Evolutionary conservation across 1,140 invertebrate genomes (phyloP).

Genomic region (Tetragnatha versicolor): DNA sequence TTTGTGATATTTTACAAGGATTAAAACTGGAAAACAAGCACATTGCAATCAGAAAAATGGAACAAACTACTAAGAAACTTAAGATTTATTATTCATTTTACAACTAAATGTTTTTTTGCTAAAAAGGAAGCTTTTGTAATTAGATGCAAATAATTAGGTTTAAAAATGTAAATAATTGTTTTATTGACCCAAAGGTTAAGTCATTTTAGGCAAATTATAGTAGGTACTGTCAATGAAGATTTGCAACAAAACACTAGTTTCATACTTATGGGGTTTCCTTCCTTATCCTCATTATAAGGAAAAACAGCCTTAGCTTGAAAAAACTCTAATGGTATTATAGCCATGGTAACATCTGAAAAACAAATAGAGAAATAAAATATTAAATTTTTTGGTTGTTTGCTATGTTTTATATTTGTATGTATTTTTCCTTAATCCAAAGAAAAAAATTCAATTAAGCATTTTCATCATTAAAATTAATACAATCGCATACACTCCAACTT

Average conservation of each 20-base stretch:
- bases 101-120: too few relatives aligned
- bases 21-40: slow-evolving; percentile 53
- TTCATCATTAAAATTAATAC: too few relatives aligned
- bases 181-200: too few relatives aligned
- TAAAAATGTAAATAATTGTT: too few relatives aligned
- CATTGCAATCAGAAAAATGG: background rate
- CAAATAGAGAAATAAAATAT: background rate
- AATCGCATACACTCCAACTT: too few relatives aligned
- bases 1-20: slow-evolving; percentile 61
- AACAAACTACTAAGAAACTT: background rate
- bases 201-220: too few relatives aligned
- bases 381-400: background rate
- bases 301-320: slow-evolving; percentile 79
- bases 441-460: too few relatives aligned
- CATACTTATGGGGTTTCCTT: slow-evolving; percentile 70
- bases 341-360: slow-evolving; percentile 40
- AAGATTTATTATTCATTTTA: background rate
- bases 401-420: too few relatives aligned
- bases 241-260: background rate
- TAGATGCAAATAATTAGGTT: too few relatives aligned
- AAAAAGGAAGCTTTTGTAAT: too few relatives aligned
- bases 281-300: slow-evolving; percentile 77
- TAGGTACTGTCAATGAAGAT: background rate
- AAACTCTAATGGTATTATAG: slow-evolving; percentile 67
- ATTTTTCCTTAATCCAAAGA: too few relatives aligned